Evolutionary conservation across 2,888 invertebrate genomes (phyloP).

Genomic region (Ochropleura leucogaster): DNA sequence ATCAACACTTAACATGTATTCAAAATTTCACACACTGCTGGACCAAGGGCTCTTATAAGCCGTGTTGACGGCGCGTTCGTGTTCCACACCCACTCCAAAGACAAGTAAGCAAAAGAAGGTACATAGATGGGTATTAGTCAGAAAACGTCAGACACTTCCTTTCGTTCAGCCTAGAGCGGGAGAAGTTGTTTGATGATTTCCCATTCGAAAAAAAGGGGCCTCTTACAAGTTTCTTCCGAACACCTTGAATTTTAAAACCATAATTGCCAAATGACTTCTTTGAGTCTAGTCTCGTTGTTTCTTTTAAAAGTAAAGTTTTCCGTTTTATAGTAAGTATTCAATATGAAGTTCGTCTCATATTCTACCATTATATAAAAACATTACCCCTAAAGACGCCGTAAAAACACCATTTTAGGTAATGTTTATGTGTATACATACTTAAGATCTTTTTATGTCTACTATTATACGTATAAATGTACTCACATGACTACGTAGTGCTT

Average conservation of each 20-base stretch:
- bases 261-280: neutral
- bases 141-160: too few relatives aligned
- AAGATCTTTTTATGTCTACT: constrained; percentile 34
- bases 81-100: too few relatives aligned
- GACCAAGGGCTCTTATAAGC: too few relatives aligned
- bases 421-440: constrained; percentile 25
- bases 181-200: too few relatives aligned
- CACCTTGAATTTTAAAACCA: neutral
- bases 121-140: too few relatives aligned
- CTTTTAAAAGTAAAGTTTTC: neutral
- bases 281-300: neutral
- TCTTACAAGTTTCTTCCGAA: neutral
- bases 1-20: too few relatives aligned
- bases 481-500: constrained; percentile 1
- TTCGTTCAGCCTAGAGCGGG: too few relatives aligned
- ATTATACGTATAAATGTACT: constrained; percentile 29
- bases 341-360: constrained; percentile 3
- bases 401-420: constrained; percentile 29
- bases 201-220: too few relatives aligned
- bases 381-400: constrained; percentile 22
- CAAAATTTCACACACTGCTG: too few relatives aligned
- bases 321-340: neutral
- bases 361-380: constrained; percentile 26
- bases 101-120: too few relatives aligned
- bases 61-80: too few relatives aligned